phyloP scores from a whole-genome alignment of 2,113 vertebrate genomes.

The Leucoraja erinaceus region DNA sequence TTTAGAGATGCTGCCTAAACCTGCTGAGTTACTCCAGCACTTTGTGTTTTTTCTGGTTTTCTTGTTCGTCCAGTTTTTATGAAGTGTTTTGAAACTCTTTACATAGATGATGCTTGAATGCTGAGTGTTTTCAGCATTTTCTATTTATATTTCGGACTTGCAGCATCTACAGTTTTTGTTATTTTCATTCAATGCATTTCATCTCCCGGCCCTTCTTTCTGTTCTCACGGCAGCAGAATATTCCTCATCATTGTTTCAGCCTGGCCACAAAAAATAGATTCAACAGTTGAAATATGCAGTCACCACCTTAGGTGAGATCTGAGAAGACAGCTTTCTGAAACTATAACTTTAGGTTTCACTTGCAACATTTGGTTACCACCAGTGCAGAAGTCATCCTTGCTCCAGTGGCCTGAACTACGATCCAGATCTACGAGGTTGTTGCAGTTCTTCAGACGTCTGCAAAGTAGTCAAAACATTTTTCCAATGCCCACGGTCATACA shows the following conservation, averaged over 20 bases:
- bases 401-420: not conserved
- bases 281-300: not conserved
- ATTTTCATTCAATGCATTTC: no score
- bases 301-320: not conserved
- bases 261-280: not conserved
- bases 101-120: no score
- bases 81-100: no score
- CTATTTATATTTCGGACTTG: no score
- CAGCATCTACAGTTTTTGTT: no score
- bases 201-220: not conserved
- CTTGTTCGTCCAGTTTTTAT: no score
- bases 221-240: not conserved
- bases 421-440: not conserved
- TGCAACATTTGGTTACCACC: not conserved
- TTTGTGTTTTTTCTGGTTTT: no score
- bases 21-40: no score
- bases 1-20: no score
- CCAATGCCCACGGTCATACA: not conserved
- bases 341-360: not conserved
- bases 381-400: not conserved
- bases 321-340: not conserved
- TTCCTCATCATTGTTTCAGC: not conserved
- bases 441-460: not conserved
- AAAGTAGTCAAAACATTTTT: not conserved
- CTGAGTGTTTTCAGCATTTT: no score